A percentile compares a stretch with the other conserved stretches of the same genome.
These are phyloP conservation scores for Australoheros facetus DNA, from an alignment of 2,797 vertebrate genomes.

Conservation along the genomic window DNA sequence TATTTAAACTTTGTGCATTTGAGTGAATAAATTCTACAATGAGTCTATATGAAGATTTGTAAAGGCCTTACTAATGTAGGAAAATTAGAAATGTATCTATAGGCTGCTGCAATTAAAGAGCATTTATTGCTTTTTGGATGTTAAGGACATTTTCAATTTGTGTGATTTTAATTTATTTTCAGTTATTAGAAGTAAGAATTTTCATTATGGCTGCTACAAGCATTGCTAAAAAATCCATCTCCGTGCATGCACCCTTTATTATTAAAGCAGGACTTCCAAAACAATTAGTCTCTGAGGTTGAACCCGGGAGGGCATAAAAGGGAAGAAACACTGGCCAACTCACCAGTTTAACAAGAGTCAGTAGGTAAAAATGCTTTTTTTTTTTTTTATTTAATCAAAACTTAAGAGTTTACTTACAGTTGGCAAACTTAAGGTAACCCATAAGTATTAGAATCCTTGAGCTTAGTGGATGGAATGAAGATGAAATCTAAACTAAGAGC, in stretches of 20 bases:
- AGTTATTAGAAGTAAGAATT: neutral
- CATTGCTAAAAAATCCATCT: neutral
- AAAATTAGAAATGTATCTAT: neutral
- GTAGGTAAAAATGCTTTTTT: neutral
- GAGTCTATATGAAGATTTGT: neutral
- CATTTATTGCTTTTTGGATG: conserved; percentile 35
- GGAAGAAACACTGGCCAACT: neutral
- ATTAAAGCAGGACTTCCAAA: conserved; percentile 35
- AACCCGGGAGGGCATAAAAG: conserved; percentile 13
- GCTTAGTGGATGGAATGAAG: conserved; percentile 44
- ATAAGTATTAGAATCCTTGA: conserved; percentile 25
- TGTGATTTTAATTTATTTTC: neutral
- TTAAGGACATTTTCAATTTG: conserved; percentile 40
- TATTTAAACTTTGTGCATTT: conserved; percentile 2
- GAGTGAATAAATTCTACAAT: neutral
- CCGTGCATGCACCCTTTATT: conserved; percentile 1
- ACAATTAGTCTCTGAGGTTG: conserved; percentile 39
- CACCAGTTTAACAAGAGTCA: conserved; percentile 1
- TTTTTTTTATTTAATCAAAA: conserved; percentile 25
- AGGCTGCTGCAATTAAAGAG: conserved; percentile 14
- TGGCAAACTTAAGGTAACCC: conserved; percentile 33
- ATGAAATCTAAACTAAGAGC: conserved; percentile 56
- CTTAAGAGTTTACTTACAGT: conserved; percentile 19
- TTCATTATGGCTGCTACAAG: neutral
- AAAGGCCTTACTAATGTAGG: neutral